phyloP scores from a whole-genome alignment of 1,140 invertebrate genomes.

The Wasmannia auropunctata region DNA sequence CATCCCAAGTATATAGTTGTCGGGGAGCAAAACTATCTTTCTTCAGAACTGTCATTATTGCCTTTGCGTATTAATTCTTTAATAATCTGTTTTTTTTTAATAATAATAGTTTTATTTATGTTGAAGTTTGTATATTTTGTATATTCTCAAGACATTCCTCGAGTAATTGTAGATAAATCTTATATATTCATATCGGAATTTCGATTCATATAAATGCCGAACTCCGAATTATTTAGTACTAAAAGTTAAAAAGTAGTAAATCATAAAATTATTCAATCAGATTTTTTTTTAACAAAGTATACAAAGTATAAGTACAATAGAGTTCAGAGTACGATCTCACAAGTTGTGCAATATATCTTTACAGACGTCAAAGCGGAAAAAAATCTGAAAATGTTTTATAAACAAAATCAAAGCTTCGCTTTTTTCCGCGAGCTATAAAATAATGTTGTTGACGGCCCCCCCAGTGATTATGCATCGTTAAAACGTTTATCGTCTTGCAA shows the following conservation, averaged over 20 bases:
- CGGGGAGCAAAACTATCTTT: not conserved
- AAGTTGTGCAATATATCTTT: not conserved
- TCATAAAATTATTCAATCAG: not conserved
- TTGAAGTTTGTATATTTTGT: not conserved
- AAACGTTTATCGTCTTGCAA: slow-evolving; percentile 39
- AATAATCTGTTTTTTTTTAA: not conserved
- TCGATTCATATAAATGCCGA: too few species aligned
- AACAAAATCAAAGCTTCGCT: not conserved
- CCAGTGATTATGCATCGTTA: slow-evolving; percentile 43
- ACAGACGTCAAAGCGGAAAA: not conserved
- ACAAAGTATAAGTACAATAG: not conserved
- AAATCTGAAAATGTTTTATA: not conserved
- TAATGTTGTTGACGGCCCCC: not conserved
- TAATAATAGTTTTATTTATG: not conserved
- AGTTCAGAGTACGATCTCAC: not conserved
- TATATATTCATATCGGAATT: not conserved
- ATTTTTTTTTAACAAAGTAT: not conserved
- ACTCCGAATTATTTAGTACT: too few species aligned
- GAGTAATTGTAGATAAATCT: not conserved
- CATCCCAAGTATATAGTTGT: not conserved
- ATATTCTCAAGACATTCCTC: not conserved
- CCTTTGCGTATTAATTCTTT: not conserved
- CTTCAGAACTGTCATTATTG: not conserved
- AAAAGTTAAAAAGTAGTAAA: not conserved
- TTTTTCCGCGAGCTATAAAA: not conserved